Evolutionary conservation across 2,888 invertebrate species (phyloP).

Genomic region (Eupithecia inturbata): DNA sequence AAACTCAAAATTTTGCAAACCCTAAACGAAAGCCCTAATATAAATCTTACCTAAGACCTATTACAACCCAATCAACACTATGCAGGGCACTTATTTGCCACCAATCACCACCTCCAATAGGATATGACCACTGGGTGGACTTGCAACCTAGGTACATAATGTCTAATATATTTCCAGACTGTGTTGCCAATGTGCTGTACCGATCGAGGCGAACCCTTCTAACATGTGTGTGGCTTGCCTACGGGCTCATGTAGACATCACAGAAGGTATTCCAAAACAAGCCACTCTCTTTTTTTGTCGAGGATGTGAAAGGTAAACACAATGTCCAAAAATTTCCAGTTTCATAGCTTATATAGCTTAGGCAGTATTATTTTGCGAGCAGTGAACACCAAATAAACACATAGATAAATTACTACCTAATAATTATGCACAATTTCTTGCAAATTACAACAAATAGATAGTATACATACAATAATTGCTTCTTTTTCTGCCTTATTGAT

Average conservation of each 20-base stretch:
- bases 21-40: not conserved
- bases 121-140: no score
- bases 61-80: no score
- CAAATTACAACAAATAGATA: not conserved
- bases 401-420: not conserved
- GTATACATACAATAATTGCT: not conserved
- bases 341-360: not conserved
- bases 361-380: not conserved
- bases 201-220: conserved; percentile 97
- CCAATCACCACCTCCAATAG: no score
- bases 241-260: conserved; percentile 95
- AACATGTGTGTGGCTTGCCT: conserved; percentile 99
- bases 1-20: no score
- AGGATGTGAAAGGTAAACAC: conserved; percentile 92
- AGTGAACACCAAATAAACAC: not conserved
- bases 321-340: not conserved
- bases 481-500: no score
- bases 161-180: conserved; percentile 80
- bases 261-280: conserved; percentile 98
- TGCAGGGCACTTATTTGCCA: no score
- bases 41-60: not conserved
- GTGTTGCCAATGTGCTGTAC: conserved; percentile 97
- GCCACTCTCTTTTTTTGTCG: conserved; percentile 94
- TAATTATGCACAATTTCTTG: not conserved
- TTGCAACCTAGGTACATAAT: not conserved